Evolutionary conservation across 2,888 invertebrate genomes (phyloP), one percentile per base, ranked within the genome.

Genomic region (Temnothorax rugatulus): DNA sequence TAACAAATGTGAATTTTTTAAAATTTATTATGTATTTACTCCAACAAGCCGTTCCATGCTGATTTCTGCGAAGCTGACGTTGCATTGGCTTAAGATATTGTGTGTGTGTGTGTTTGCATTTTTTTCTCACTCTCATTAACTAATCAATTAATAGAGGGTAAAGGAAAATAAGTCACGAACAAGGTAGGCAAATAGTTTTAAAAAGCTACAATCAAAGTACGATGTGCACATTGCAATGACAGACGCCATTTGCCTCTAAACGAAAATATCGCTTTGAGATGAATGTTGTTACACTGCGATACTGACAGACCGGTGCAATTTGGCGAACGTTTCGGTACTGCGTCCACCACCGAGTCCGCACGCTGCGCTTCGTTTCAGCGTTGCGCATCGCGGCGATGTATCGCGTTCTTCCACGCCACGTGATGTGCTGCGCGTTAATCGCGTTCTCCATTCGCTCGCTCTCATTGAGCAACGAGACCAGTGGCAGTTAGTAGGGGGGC

Each of bases 391-490:
- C 64, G 25, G 44, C 69, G 66, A 13, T 73, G 52, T 41, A 47
- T 25, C 68, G 74, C 71, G 57, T 71, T 71, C 71, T 84, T 84
- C 68, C 76, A 75, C 64, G 85, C 73, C 87, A 89, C 88, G 88
- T 87, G 85, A 89, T 71, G 59, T 59, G 21, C 34, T 47, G 38
- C 47, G 79, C 61, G 38, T 41, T 82, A 63, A 76, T 61, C 52
- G 79, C 68, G 52, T 82, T 47, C 74, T 44, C 34, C 34, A 44
- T 63, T 63, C 34, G 54, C 73, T 75, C 61, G 83, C 63, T 15
- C 57, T 21, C 59, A 76, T 73, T 69, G 71, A 59, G 47, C 18
- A 34, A 25, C 8, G 54, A 29, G 21, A 73, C 18, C 73, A 15
- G 64, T 18, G 44, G 63, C 29, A 9, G 41, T 41, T 73, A 21